Conservation (phyloP, 1,140 invertebrate species). For the Acromyrmex echinatior region DNA sequence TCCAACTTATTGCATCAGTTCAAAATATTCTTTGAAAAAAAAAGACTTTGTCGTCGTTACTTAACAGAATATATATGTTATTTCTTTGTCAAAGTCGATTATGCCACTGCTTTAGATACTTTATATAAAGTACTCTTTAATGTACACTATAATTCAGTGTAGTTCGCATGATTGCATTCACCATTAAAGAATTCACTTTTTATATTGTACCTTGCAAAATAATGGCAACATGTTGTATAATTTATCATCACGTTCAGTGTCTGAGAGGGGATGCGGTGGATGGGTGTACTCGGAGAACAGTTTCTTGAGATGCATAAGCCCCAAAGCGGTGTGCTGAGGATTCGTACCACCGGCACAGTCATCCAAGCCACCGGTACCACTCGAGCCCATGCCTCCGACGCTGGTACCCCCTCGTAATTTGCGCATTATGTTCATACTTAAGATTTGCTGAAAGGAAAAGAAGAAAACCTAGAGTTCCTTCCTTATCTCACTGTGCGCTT, state of each 20-base stretch:
- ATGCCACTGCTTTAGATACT: too few species aligned
- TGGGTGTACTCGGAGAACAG: slow-evolving; percentile 97
- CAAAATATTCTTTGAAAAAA: too few species aligned
- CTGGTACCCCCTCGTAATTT: slow-evolving; percentile 90
- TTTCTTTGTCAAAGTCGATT: too few species aligned
- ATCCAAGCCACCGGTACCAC: slow-evolving; percentile 82
- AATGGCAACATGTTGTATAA: slow-evolving; percentile 99
- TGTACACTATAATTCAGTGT: too few species aligned
- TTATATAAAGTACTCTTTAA: too few species aligned
- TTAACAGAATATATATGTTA: too few species aligned
- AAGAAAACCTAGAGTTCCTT: neutral
- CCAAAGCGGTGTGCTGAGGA: slow-evolving; percentile 94
- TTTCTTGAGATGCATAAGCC: slow-evolving; percentile 98
- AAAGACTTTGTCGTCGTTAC: too few species aligned
- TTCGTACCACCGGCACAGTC: slow-evolving; percentile 86
- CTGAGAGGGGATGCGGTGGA: slow-evolving; percentile 92
- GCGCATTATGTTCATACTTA: slow-evolving; percentile 94
- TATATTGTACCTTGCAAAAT: slow-evolving; percentile 95
- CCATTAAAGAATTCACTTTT: neutral
- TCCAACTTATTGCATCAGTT: too few species aligned
- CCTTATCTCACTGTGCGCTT: too few species aligned
- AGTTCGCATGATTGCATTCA: too few species aligned
- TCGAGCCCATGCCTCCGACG: slow-evolving; percentile 85
- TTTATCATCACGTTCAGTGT: slow-evolving; percentile 96
- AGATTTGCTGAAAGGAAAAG: slow-evolving; percentile 72